Percentiles rank a stretch among this genome's conserved stretches.
phyloP scores from a whole-genome alignment of 2,113 vertebrate species.

The Cyprinus carpio region DNA sequence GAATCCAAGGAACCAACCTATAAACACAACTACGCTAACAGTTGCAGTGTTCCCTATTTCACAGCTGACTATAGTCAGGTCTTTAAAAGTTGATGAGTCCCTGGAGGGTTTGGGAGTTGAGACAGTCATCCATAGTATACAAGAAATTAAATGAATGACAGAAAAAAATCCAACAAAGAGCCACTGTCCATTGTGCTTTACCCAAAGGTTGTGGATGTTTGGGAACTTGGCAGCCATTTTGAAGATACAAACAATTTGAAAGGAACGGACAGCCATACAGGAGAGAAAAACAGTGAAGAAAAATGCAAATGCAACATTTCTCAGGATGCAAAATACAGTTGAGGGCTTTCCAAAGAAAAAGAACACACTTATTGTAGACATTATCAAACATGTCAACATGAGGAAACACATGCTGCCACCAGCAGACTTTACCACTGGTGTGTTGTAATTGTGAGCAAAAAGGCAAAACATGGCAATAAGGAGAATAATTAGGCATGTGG shows the following conservation, averaged over 20 bases:
- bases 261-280: slow-evolving; percentile 79
- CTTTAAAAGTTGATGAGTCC: slow-evolving; percentile 54
- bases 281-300: slow-evolving; percentile 79
- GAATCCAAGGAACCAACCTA: slow-evolving; percentile 64
- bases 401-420: slow-evolving; percentile 83
- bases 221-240: slow-evolving; percentile 80
- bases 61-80: slow-evolving; percentile 77
- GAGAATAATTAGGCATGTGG: slow-evolving; percentile 63
- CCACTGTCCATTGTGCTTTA: slow-evolving; percentile 73
- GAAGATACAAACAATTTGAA: slow-evolving; percentile 86
- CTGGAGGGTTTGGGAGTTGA: slow-evolving; percentile 64
- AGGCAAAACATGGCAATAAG: slow-evolving; percentile 63
- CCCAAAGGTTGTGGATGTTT: slow-evolving; percentile 74
- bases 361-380: slow-evolving; percentile 73
- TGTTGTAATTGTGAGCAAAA: slow-evolving; percentile 76
- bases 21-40: not conserved
- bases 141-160: slow-evolving; percentile 64
- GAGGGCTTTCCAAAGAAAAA: slow-evolving; percentile 79
- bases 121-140: slow-evolving; percentile 52
- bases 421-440: slow-evolving; percentile 83
- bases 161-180: slow-evolving; percentile 69
- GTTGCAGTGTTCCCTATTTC: not conserved
- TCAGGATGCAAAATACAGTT: slow-evolving; percentile 66
- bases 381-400: slow-evolving; percentile 79
- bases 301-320: slow-evolving; percentile 68